Percentiles rank a stretch among this genome's conserved stretches.
phyloP scores from a whole-genome alignment of 92 coral and sea anemone genomes.

The Phenganax subtilis region DNA sequence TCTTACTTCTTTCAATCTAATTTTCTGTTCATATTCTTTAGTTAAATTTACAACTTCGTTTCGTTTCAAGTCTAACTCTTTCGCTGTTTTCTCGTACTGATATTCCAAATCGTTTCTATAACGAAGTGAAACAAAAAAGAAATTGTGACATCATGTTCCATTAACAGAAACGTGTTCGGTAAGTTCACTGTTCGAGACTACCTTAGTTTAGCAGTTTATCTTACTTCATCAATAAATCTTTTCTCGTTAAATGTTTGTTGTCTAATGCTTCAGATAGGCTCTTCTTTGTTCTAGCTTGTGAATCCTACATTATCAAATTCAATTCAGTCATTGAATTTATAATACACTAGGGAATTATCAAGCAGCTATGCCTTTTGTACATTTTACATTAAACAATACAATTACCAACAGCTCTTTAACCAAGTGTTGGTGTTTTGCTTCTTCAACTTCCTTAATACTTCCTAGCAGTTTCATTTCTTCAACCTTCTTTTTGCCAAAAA shows the following conservation, averaged over 20 bases:
- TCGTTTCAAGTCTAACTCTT: slow-evolving; percentile 73
- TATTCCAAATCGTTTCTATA: slow-evolving; percentile 66
- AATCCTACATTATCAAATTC: slow-evolving; percentile 48
- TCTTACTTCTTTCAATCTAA: slow-evolving; percentile 75
- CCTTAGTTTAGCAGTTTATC: neutral
- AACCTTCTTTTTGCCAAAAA: slow-evolving; percentile 76
- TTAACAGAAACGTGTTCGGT: neutral
- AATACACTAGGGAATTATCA: too few species aligned
- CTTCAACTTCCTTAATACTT: slow-evolving; percentile 63
- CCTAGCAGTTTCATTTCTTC: slow-evolving; percentile 78
- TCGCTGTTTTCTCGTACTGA: slow-evolving; percentile 70
- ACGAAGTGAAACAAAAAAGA: neutral
- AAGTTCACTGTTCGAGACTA: neutral
- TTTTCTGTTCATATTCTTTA: slow-evolving; percentile 76
- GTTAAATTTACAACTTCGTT: slow-evolving; percentile 75
- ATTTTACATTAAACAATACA: neutral
- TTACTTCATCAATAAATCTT: slow-evolving; percentile 66
- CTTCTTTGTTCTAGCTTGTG: slow-evolving; percentile 68
- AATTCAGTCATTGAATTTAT: neutral
- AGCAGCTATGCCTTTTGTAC: neutral
- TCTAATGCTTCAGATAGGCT: slow-evolving; percentile 69
- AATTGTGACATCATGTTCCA: neutral
- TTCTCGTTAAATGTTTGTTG: slow-evolving; percentile 74
- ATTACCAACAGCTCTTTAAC: slow-evolving; percentile 69
- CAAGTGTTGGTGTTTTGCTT: slow-evolving; percentile 77